phyloP scores from a whole-genome alignment of 2,888 invertebrate genomes.

The Parascotia fuliginaria region DNA sequence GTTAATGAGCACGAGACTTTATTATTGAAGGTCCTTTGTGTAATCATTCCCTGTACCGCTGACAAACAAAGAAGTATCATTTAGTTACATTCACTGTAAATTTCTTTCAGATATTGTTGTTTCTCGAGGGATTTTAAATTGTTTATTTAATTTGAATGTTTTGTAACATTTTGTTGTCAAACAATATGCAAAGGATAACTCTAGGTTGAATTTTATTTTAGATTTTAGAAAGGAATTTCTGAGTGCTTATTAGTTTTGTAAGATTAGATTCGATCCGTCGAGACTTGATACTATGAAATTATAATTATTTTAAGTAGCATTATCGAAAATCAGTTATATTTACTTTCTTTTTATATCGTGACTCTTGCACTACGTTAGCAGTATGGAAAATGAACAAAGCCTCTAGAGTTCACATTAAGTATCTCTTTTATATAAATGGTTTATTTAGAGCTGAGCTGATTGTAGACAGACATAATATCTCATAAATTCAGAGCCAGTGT shows the following conservation, averaged over 20 bases:
- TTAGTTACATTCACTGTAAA: constrained; percentile 50
- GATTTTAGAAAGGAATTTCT: constrained; percentile 43
- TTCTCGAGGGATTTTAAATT: constrained; percentile 42
- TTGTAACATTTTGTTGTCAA: constrained; percentile 46
- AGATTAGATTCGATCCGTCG: constrained; percentile 29
- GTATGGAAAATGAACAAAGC: no score
- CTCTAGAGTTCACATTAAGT: no score
- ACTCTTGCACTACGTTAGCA: no score
- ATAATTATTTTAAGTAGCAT: no score
- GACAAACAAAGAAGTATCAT: constrained; percentile 35
- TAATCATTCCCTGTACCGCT: constrained; percentile 42
- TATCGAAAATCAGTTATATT: no score
- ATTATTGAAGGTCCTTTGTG: constrained; percentile 53
- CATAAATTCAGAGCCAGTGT: no score
- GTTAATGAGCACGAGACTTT: constrained; percentile 49
- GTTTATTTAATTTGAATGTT: constrained; percentile 45
- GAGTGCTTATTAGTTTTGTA: constrained; percentile 32
- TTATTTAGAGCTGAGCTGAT: no score
- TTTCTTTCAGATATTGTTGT: constrained; percentile 39
- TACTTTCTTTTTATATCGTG: no score
- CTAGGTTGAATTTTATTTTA: constrained; percentile 42
- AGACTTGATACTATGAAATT: no score
- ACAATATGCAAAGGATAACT: constrained; percentile 39
- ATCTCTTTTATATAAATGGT: no score
- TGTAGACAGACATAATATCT: no score